These are phyloP conservation scores for Drosophila pullipes DNA, from an alignment of 2,888 invertebrate genomes.

Conservation along the genomic window DNA sequence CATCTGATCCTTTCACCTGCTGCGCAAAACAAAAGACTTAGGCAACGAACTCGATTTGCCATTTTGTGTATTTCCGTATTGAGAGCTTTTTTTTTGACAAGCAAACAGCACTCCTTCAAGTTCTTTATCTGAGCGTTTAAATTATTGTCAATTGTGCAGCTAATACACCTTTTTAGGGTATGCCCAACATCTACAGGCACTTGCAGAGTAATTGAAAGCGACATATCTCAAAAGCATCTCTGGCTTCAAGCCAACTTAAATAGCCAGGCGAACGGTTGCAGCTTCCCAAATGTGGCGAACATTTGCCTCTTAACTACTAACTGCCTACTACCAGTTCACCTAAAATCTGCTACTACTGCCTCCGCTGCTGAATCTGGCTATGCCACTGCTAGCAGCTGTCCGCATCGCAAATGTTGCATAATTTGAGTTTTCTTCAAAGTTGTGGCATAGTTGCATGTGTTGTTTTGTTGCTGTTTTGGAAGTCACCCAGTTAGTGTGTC, in stretches of 20 bases:
- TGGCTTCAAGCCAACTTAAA: slow-evolving; percentile 40
- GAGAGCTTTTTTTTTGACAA: slow-evolving; percentile 49
- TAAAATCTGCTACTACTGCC: slow-evolving; percentile 13
- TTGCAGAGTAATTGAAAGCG: slow-evolving; percentile 65
- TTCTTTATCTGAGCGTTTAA: slow-evolving; percentile 60
- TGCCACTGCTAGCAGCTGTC: slow-evolving; percentile 63
- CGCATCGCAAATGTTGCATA: slow-evolving; percentile 64
- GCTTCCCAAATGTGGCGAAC: slow-evolving; percentile 75
- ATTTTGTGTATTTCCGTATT: slow-evolving; percentile 61
- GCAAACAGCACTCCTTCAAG: slow-evolving; percentile 59
- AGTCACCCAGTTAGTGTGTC: slow-evolving; percentile 81
- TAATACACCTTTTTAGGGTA: slow-evolving; percentile 56
- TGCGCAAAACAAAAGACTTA: slow-evolving; percentile 73
- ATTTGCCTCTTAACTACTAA: slow-evolving; percentile 43
- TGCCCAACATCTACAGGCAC: slow-evolving; percentile 21
- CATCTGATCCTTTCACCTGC: slow-evolving; percentile 72
- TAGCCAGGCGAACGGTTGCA: slow-evolving; percentile 55
- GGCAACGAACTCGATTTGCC: slow-evolving; percentile 69
- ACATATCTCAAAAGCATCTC: slow-evolving; percentile 64
- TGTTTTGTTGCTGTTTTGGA: slow-evolving; percentile 57
- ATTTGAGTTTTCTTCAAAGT: slow-evolving; percentile 63
- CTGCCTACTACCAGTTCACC: slow-evolving; percentile 29
- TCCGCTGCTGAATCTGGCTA: slow-evolving; percentile 3
- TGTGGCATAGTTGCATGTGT: slow-evolving; percentile 48
- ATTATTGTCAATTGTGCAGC: slow-evolving; percentile 48